A percentile compares a stretch with the other conserved stretches of the same genome.
phyloP scores from a whole-genome alignment of 2,797 vertebrate species.

The Pelodytes ibericus region DNA sequence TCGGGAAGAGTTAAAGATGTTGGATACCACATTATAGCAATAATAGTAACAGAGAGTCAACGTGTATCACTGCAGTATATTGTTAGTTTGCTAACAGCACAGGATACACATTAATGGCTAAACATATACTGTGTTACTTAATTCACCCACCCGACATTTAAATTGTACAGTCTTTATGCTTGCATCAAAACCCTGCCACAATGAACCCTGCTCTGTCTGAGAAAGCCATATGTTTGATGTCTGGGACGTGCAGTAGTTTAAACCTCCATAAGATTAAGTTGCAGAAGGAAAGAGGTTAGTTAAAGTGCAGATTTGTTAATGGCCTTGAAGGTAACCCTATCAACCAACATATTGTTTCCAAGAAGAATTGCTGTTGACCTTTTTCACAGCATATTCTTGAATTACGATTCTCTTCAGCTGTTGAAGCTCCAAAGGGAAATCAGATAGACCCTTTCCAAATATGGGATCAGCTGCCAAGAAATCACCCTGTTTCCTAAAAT shows the following conservation, averaged over 20 bases:
- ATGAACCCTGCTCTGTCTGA: constrained; percentile 35
- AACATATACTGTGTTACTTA: too few species aligned
- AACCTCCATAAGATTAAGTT: constrained; percentile 61
- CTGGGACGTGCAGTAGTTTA: constrained; percentile 33
- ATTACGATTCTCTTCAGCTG: constrained; percentile 64
- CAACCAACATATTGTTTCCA: constrained; percentile 55
- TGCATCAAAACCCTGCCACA: neutral
- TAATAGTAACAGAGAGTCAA: too few species aligned
- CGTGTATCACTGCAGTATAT: too few species aligned
- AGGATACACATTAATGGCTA: too few species aligned
- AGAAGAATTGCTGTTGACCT: constrained; percentile 61
- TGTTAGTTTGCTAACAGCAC: too few species aligned
- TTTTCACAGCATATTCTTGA: constrained; percentile 60
- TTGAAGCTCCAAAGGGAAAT: constrained; percentile 59
- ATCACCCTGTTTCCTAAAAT: constrained; percentile 50
- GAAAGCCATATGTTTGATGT: constrained; percentile 55
- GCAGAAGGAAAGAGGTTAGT: constrained; percentile 56
- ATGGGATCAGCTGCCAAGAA: constrained; percentile 60
- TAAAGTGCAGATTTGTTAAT: constrained; percentile 64
- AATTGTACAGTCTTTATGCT: neutral
- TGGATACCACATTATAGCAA: too few species aligned
- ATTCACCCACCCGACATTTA: neutral
- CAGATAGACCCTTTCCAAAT: constrained; percentile 50
- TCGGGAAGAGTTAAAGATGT: too few species aligned
- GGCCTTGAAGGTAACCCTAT: constrained; percentile 61